Conservation (phyloP, 2,888 invertebrate genomes). For the Watsonalla cultraria region DNA sequence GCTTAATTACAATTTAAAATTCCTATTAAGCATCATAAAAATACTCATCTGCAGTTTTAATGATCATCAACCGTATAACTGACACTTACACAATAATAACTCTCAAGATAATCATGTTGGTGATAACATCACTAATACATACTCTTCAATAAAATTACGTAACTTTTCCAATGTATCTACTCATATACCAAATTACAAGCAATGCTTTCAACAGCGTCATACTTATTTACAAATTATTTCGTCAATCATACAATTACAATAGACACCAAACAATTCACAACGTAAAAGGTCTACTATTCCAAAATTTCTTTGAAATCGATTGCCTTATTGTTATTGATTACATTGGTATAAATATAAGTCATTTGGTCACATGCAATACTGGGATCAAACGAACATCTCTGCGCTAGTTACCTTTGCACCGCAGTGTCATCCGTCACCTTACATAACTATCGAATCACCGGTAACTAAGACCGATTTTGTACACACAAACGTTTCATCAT, state of each 20-base stretch:
- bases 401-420: conserved; percentile 31
- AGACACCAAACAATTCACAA: background rate
- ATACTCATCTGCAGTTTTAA: too few relatives aligned
- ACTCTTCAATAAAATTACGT: background rate
- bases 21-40: too few relatives aligned
- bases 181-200: background rate
- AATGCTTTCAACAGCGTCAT: background rate
- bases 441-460: conserved; percentile 28
- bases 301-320: background rate
- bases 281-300: background rate
- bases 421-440: conserved; percentile 29
- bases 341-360: background rate
- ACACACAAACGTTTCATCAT: conserved; percentile 19
- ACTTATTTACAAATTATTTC: background rate
- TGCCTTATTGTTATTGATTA: background rate
- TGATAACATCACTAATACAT: too few relatives aligned
- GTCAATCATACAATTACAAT: background rate
- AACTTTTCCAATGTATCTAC: background rate
- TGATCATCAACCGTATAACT: too few relatives aligned
- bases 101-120: too few relatives aligned
- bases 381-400: conserved; percentile 9
- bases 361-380: background rate
- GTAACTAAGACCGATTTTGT: conserved; percentile 14
- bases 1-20: too few relatives aligned
- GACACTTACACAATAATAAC: too few relatives aligned